Evolutionary conservation across 2,113 vertebrate species (phyloP).

Genomic region (Plotosus lineatus): DNA sequence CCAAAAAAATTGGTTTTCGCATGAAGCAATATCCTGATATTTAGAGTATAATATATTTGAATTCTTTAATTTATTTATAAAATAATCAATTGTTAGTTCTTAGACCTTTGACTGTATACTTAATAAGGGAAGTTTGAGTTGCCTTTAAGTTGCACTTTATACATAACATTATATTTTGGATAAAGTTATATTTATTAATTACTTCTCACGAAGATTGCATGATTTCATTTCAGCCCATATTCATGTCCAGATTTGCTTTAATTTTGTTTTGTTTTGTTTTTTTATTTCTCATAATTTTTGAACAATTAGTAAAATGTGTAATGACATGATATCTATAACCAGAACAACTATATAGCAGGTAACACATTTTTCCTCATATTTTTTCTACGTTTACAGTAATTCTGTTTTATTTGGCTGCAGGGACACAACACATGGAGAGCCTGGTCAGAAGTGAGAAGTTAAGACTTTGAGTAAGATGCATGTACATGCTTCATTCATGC

Average conservation of each 20-base stretch:
- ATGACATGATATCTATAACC: background rate
- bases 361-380: too few relatives aligned
- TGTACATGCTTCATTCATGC: background rate
- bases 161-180: background rate
- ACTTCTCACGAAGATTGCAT: background rate
- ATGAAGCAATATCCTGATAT: background rate
- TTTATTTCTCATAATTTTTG: background rate
- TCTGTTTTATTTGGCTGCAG: slow-evolving; percentile 1
- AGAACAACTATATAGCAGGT: background rate
- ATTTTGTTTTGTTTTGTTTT: background rate
- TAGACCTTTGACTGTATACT: background rate
- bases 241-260: background rate
- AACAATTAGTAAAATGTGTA: background rate
- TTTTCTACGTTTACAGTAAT: background rate
- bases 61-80: background rate
- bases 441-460: slow-evolving; percentile 5
- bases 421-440: background rate
- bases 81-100: background rate
- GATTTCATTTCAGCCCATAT: background rate
- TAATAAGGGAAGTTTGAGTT: background rate
- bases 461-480: slow-evolving; percentile 5
- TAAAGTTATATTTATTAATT: background rate
- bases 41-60: background rate
- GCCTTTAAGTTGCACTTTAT: background rate
- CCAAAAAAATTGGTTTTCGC: background rate